Evolutionary conservation across 2,797 vertebrate genomes (phyloP).

Genomic region (Acipenser oxyrinchus): DNA sequence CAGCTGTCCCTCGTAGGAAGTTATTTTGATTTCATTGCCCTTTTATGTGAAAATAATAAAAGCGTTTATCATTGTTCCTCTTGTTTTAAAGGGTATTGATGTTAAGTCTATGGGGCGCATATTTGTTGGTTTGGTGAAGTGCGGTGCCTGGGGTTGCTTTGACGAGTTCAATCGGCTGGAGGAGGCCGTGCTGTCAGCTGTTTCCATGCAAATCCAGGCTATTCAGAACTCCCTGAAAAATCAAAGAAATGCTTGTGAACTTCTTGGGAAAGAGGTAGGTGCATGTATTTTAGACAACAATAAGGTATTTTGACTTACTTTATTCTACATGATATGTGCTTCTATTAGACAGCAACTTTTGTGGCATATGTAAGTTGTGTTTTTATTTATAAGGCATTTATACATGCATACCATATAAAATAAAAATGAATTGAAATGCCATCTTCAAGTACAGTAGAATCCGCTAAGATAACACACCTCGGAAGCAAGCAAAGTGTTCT

Average conservation of each 20-base stretch:
- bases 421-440: background rate
- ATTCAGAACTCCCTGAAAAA: conserved; percentile 92
- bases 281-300: background rate
- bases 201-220: conserved; percentile 96
- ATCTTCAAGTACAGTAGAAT: background rate
- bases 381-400: background rate
- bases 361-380: conserved; percentile 6
- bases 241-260: conserved; percentile 72
- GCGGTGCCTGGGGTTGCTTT: conserved; percentile 96
- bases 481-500: too few relatives aligned
- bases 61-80: too few relatives aligned
- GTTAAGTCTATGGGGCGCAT: conserved; percentile 97
- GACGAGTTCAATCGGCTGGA: conserved; percentile 96
- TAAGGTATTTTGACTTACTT: conserved; percentile 38
- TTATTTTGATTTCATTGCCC: too few relatives aligned
- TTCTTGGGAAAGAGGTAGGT: conserved; percentile 84
- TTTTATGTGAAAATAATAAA: too few relatives aligned
- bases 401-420: too few relatives aligned
- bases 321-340: background rate
- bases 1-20: too few relatives aligned
- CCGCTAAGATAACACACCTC: too few relatives aligned
- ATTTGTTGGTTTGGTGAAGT: conserved; percentile 94
- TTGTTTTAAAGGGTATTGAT: conserved; percentile 79
- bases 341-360: background rate
- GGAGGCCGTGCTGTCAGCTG: conserved; percentile 91